A percentile compares a stretch with the other conserved stretches of the same genome.
Evolutionary conservation across 2,888 invertebrate genomes (phyloP).

Genomic region (Cosmorhoe ocellata): DNA sequence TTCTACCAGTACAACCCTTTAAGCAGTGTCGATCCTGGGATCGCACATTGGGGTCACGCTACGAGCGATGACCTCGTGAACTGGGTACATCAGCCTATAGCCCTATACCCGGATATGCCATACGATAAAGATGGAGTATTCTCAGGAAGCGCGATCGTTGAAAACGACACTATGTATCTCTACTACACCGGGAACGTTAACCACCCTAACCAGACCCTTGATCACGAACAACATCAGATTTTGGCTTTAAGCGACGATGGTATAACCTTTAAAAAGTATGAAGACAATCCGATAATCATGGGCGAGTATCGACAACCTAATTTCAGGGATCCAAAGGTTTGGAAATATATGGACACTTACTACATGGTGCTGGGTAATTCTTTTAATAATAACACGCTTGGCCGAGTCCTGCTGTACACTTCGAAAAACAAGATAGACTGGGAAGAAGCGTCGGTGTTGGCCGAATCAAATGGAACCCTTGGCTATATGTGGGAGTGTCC

Average conservation of each 20-base stretch:
- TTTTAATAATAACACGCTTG: slow-evolving; percentile 50
- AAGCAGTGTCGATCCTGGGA: slow-evolving; percentile 54
- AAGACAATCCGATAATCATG: slow-evolving; percentile 58
- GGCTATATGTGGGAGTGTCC: slow-evolving; percentile 80
- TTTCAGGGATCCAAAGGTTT: slow-evolving; percentile 77
- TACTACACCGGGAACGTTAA: slow-evolving; percentile 69
- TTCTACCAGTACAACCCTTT: slow-evolving; percentile 78
- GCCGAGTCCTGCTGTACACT: slow-evolving; percentile 58
- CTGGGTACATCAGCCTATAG: slow-evolving; percentile 74
- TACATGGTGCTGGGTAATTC: slow-evolving; percentile 75
- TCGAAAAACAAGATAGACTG: slow-evolving; percentile 61
- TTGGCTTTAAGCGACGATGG: slow-evolving; percentile 64
- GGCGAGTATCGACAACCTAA: slow-evolving; percentile 58
- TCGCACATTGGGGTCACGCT: slow-evolving; percentile 79
- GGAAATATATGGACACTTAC: slow-evolving; percentile 59
- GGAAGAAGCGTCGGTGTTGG: slow-evolving; percentile 52
- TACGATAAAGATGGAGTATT: slow-evolving; percentile 70
- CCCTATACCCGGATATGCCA: slow-evolving; percentile 65
- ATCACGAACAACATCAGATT: slow-evolving; percentile 58
- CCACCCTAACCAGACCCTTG: slow-evolving; percentile 45
- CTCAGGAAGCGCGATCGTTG: slow-evolving; percentile 73
- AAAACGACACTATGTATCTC: slow-evolving; percentile 56
- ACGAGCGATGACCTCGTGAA: slow-evolving; percentile 67
- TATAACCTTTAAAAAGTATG: slow-evolving; percentile 53
- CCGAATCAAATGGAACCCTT: slow-evolving; percentile 56